Evolutionary conservation across 2,888 invertebrate genomes (phyloP), one percentile per base, ranked within the genome.

Genomic region (Trichacis sp.): DNA sequence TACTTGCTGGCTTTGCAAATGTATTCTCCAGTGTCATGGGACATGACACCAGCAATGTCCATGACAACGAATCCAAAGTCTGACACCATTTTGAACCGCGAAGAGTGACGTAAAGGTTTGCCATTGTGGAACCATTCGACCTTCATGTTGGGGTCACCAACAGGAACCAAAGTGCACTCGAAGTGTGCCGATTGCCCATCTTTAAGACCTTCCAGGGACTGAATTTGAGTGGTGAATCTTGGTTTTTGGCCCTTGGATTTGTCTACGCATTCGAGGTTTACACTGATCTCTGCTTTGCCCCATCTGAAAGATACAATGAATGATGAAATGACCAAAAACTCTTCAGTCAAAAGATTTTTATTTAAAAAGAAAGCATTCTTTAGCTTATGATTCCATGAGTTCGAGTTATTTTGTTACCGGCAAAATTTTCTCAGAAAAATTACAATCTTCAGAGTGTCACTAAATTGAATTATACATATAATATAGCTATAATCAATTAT

Each of bases 121-220:
- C 95, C 96, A 82, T 99, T 96, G 79, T 95, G 95, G 86, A 94
- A 97, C 98, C 98, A 98, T 86, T 98, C 97, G 18, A 97, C 95
- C 80, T 93, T 93, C 86, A 98, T 90, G 42, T 94, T 91, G 1
- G 97, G 96, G 85, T 98, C 98, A 68, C 96, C 96, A 5, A 96
- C 93, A 1, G 98, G 98, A 14, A 95, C 90, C 47, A 98, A 88
- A 1, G 95, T 96, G 80, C 97, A 97, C 86, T 98, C 97, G 82
- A 97, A 97, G 87, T 97, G 96, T 65, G 95, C 96, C 0, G 95
- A 92, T 83, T 97, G 95, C 1, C 96, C 95, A 82, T 98, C 97
- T 83, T 94, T 95, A 56, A 96, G 88, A 43, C 93, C 92, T 68
- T 92, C 91, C 70, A 95, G 86, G 69, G 89, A 93, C 84, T 94